These are phyloP conservation scores for Ptychochromis oligacanthus DNA, from an alignment of 2,113 vertebrate species.

Conservation along the genomic window DNA sequence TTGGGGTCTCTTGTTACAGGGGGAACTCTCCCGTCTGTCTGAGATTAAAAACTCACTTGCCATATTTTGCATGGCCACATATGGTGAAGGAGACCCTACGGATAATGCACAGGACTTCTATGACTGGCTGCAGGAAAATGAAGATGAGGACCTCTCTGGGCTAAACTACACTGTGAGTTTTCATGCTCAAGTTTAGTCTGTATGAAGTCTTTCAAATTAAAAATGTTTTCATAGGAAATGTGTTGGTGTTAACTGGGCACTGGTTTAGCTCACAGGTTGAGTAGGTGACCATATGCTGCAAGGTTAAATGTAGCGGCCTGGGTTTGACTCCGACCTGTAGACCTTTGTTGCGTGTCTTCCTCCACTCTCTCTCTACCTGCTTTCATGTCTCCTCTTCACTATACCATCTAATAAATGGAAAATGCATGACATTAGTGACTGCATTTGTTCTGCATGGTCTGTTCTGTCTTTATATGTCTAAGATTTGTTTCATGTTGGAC, in stretches of 20 bases:
- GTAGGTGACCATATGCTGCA: too few relatives aligned
- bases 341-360: too few relatives aligned
- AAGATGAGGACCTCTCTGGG: constrained; percentile 84
- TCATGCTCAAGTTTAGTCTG: neutral
- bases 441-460: too few relatives aligned
- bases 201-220: neutral
- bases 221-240: neutral
- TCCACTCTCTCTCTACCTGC: too few relatives aligned
- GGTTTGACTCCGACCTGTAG: too few relatives aligned
- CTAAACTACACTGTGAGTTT: constrained; percentile 90
- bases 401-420: too few relatives aligned
- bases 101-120: constrained; percentile 99
- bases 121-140: constrained; percentile 93
- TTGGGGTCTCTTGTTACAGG: constrained; percentile 65
- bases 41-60: constrained; percentile 93
- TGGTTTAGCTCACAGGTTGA: too few relatives aligned
- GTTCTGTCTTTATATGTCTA: too few relatives aligned
- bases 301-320: too few relatives aligned
- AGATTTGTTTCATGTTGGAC: neutral
- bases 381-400: too few relatives aligned
- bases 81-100: constrained; percentile 95
- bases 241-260: too few relatives aligned
- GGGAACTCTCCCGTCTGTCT: constrained; percentile 87
- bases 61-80: constrained; percentile 98
- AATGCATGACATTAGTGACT: too few relatives aligned